Percentiles rank a stretch among this genome's conserved stretches.
Evolutionary conservation across 2,888 invertebrate genomes (phyloP).

Genomic region (Amorpha juglandis): DNA sequence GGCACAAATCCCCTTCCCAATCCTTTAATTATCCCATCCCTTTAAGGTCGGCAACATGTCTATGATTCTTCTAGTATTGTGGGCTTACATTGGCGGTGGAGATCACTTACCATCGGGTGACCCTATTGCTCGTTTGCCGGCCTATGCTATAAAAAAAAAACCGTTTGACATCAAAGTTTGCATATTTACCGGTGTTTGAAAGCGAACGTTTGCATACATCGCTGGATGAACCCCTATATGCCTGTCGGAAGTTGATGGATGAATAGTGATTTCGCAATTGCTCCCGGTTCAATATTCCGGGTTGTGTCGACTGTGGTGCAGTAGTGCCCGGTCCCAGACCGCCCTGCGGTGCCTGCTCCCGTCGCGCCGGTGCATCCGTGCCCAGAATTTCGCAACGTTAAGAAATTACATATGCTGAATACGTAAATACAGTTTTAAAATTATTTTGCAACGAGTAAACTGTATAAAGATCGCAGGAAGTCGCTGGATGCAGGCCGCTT

Average conservation of each 20-base stretch:
- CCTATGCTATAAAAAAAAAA: too few relatives aligned
- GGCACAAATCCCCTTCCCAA: too few relatives aligned
- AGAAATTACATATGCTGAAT: slow-evolving; percentile 47
- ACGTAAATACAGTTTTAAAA: slow-evolving; percentile 34
- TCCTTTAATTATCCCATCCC: too few relatives aligned
- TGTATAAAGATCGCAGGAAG: too few relatives aligned
- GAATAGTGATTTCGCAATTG: slow-evolving; percentile 17
- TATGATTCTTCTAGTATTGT: too few relatives aligned
- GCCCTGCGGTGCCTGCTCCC: slow-evolving; percentile 33
- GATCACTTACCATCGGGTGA: too few relatives aligned
- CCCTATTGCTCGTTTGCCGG: too few relatives aligned
- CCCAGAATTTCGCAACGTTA: slow-evolving; percentile 45
- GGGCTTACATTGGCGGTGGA: too few relatives aligned
- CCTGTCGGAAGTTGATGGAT: neutral
- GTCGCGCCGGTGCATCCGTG: slow-evolving; percentile 40
- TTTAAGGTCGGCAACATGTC: too few relatives aligned
- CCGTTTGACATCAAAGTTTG: neutral
- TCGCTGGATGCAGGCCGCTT: too few relatives aligned
- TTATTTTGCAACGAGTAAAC: neutral
- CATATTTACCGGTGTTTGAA: neutral
- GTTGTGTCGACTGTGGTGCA: slow-evolving; percentile 2
- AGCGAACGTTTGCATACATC: slow-evolving; percentile 5
- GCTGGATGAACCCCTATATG: slow-evolving; percentile 2
- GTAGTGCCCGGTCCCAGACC: slow-evolving; percentile 22
- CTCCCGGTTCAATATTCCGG: slow-evolving; percentile 25